These are phyloP conservation scores for Caenorhabditis plicata DNA, from an alignment of 2,888 invertebrate species.

Conservation along the genomic window DNA sequence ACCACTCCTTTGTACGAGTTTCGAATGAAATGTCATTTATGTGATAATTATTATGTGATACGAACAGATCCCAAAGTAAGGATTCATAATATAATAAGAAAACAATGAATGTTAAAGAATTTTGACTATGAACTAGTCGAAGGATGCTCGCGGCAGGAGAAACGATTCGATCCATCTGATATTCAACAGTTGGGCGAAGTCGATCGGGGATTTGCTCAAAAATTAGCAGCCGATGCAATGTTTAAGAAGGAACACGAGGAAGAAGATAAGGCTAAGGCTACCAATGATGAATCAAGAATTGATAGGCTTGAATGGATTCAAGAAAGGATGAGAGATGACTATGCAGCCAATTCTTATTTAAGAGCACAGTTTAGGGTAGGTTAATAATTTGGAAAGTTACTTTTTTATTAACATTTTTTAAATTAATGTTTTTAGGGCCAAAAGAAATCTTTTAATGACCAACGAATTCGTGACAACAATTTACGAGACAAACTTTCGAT, in stretches of 20 bases:
- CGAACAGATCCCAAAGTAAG: conserved; percentile 92
- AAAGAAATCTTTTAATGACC: conserved; percentile 50
- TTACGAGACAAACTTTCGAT: conserved; percentile 49
- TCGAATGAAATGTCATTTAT: conserved; percentile 96
- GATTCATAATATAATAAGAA: background rate
- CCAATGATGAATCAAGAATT: conserved; percentile 96
- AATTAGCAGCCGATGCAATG: conserved; percentile 94
- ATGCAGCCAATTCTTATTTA: conserved; percentile 82
- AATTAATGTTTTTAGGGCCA: conserved; percentile 45
- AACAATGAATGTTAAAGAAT: conserved; percentile 74
- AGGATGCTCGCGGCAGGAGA: conserved; percentile 93
- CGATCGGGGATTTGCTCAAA: conserved; percentile 85
- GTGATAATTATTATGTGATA: conserved; percentile 94
- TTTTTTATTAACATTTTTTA: background rate
- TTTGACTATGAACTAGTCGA: conserved; percentile 92
- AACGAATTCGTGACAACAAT: conserved; percentile 50
- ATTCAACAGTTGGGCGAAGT: conserved; percentile 69
- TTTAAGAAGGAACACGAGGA: conserved; percentile 89
- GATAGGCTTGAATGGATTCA: conserved; percentile 78
- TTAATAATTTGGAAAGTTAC: background rate
- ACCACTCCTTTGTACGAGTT: conserved; percentile 96
- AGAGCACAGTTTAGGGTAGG: conserved; percentile 82
- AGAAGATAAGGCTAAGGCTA: conserved; percentile 65
- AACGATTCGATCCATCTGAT: conserved; percentile 93
- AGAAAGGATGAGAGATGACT: conserved; percentile 86